Evolutionary conservation across 2,888 invertebrate species (phyloP).

Genomic region (Tinea semifulvella): DNA sequence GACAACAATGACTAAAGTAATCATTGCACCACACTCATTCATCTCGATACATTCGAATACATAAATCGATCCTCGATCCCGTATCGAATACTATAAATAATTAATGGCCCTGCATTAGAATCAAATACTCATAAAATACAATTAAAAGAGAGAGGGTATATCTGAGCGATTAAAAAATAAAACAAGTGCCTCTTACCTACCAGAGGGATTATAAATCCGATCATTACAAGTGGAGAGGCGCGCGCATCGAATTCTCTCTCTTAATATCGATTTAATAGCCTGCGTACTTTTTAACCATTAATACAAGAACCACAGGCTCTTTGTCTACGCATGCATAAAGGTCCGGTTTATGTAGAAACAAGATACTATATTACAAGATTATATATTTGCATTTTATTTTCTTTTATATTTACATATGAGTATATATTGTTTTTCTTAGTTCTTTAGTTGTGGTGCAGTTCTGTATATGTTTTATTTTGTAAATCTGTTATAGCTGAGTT

Average conservation of each 20-base stretch:
- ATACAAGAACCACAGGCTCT: slow-evolving; percentile 29
- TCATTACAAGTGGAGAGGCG: slow-evolving; percentile 59
- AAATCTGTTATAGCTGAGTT: too few relatives aligned
- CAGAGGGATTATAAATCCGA: slow-evolving; percentile 61
- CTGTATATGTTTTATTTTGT: too few relatives aligned
- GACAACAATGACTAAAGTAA: slow-evolving; percentile 15
- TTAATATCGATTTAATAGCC: slow-evolving; percentile 58
- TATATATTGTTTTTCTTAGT: too few relatives aligned
- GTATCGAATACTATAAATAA: slow-evolving; percentile 65
- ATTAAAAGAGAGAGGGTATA: slow-evolving; percentile 62
- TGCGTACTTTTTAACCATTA: slow-evolving; percentile 46
- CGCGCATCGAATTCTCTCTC: slow-evolving; percentile 49
- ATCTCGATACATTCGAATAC: slow-evolving; percentile 39
- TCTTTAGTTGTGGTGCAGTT: too few relatives aligned
- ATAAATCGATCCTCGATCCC: slow-evolving; percentile 58
- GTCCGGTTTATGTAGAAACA: slow-evolving; percentile 11
- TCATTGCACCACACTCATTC: slow-evolving; percentile 32
- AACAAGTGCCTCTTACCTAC: slow-evolving; percentile 56
- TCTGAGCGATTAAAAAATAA: slow-evolving; percentile 54
- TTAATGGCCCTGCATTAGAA: slow-evolving; percentile 64
- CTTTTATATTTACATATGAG: too few relatives aligned
- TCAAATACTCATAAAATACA: slow-evolving; percentile 68
- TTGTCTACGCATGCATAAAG: slow-evolving; percentile 31
- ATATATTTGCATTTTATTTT: too few relatives aligned
- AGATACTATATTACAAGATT: too few relatives aligned